Percentiles rank a stretch among this genome's conserved stretches.
phyloP scores from a whole-genome alignment of 2,113 vertebrate genomes.

The Forbesichthys papilliferus region DNA sequence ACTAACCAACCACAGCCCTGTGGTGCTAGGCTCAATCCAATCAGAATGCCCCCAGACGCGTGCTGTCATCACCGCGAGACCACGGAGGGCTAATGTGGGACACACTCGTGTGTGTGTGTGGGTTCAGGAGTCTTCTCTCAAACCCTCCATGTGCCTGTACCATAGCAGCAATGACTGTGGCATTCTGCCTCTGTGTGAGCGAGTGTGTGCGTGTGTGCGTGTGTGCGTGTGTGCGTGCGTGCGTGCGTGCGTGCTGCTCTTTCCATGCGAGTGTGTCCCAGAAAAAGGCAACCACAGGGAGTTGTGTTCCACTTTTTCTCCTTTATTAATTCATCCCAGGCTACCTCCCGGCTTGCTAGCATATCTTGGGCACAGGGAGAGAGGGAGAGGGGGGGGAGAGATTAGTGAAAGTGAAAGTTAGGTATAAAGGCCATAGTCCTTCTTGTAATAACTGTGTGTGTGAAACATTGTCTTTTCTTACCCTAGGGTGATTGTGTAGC shows the following conservation, averaged over 20 bases:
- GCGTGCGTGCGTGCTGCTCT: conserved; percentile 30
- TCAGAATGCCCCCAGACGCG: no score
- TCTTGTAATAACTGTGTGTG: neutral
- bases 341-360: conserved; percentile 56
- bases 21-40: no score
- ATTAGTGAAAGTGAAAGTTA: neutral
- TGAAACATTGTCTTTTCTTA: neutral
- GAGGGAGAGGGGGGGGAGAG: conserved; percentile 11
- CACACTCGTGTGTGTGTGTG: no score
- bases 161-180: neutral
- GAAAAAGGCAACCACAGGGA: conserved; percentile 75
- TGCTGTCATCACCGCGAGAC: no score
- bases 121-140: no score
- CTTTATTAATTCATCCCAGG: conserved; percentile 77
- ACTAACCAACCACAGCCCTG: no score
- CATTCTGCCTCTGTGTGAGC: conserved; percentile 19
- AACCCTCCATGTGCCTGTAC: no score
- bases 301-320: conserved; percentile 76
- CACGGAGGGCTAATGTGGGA: no score
- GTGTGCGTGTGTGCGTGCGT: conserved; percentile 16
- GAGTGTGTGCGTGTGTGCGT: neutral
- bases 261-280: conserved; percentile 43
- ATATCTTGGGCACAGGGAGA: conserved; percentile 16
- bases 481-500: no score
- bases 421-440: neutral